Evolutionary conservation across 2,113 vertebrate species (phyloP).

Genomic region (Tetrao urogallus): DNA sequence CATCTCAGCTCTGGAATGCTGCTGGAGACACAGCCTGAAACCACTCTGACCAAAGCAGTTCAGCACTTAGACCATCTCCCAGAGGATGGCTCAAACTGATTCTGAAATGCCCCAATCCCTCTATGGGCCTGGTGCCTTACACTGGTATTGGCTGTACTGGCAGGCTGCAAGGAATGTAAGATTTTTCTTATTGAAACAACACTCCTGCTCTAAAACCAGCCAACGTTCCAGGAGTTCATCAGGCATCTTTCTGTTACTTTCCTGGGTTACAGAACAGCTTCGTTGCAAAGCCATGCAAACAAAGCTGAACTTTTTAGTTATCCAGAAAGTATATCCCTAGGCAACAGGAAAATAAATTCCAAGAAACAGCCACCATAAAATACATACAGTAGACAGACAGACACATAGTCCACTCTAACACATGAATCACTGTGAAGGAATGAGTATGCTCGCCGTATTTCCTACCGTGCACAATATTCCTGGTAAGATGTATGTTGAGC

Average conservation of each 20-base stretch:
- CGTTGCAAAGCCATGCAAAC: background rate
- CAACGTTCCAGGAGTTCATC: background rate
- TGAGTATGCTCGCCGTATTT: background rate
- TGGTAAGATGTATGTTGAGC: background rate
- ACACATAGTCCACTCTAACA: background rate
- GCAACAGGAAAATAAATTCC: constrained; percentile 60
- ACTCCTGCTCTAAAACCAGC: background rate
- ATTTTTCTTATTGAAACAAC: background rate
- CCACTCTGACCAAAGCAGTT: rapidly evolving
- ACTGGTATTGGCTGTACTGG: background rate
- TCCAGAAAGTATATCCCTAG: constrained; percentile 54
- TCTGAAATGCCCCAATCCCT: background rate
- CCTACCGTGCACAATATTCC: background rate
- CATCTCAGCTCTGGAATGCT: background rate
- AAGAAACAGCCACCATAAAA: constrained; percentile 40
- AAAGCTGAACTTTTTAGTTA: constrained; percentile 55
- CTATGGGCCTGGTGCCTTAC: background rate
- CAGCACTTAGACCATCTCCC: background rate
- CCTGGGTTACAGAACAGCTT: background rate
- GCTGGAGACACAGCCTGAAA: background rate
- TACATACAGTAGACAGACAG: constrained; percentile 8
- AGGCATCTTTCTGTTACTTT: constrained; percentile 9
- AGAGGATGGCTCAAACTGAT: background rate
- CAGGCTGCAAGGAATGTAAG: background rate
- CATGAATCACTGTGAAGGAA: constrained; percentile 49